phyloP scores from a whole-genome alignment of 1,140 invertebrate species.

The Campoletis sonorensis region DNA sequence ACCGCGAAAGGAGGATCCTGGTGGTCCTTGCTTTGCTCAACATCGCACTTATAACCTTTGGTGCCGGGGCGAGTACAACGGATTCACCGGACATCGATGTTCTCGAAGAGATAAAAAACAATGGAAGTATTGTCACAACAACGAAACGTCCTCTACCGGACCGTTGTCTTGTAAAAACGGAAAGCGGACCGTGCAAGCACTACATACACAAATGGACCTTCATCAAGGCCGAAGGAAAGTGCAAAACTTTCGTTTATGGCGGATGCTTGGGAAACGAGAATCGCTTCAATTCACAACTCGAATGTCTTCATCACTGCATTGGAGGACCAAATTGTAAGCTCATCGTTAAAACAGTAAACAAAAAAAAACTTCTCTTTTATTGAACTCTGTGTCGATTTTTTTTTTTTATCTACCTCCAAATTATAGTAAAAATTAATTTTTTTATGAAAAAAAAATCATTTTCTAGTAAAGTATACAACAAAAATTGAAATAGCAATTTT shows the following conservation, averaged over 20 bases:
- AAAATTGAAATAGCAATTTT: too few relatives aligned
- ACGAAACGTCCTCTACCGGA: constrained; percentile 64
- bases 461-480: too few relatives aligned
- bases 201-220: constrained; percentile 85
- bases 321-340: constrained; percentile 76
- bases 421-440: too few relatives aligned
- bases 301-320: constrained; percentile 83
- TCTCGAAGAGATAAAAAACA: constrained; percentile 33
- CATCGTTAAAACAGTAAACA: not conserved
- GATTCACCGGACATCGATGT: constrained; percentile 58
- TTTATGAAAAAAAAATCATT: too few relatives aligned
- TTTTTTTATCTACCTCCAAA: too few relatives aligned
- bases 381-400: too few relatives aligned
- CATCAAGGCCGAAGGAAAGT: constrained; percentile 81
- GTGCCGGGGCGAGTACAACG: constrained; percentile 56
- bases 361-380: too few relatives aligned
- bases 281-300: constrained; percentile 84
- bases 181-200: constrained; percentile 82
- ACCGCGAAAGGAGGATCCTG: constrained; percentile 63
- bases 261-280: constrained; percentile 89
- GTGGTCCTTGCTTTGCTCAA: constrained; percentile 65
- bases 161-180: constrained; percentile 72
- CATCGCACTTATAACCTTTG: constrained; percentile 47
- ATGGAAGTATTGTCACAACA: constrained; percentile 52
- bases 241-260: constrained; percentile 85